Evolutionary conservation across 1,140 invertebrate genomes (phyloP).

Genomic region (Eubasilissa regina): DNA sequence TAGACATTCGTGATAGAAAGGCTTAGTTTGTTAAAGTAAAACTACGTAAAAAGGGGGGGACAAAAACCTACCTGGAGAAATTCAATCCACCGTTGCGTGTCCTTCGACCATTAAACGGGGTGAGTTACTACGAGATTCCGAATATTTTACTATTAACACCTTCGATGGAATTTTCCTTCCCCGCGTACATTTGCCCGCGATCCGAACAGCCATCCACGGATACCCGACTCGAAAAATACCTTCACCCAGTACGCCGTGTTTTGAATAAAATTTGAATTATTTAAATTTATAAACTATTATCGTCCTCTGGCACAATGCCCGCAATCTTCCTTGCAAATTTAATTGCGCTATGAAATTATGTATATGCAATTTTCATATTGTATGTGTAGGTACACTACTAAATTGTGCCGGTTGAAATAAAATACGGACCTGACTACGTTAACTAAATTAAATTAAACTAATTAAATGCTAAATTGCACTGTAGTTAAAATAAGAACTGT

Average conservation of each 20-base stretch:
- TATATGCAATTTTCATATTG: no score
- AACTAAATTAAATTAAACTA: no score
- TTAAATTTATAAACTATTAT: constrained; percentile 1
- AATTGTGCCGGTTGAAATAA: no score
- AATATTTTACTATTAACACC: constrained; percentile 59
- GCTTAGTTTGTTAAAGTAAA: neutral
- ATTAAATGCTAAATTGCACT: no score
- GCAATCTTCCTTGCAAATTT: constrained; percentile 11
- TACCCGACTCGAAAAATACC: neutral
- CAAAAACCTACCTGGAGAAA: neutral
- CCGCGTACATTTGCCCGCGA: neutral
- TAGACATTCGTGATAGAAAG: neutral
- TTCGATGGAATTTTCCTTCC: constrained; percentile 17
- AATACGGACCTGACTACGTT: no score
- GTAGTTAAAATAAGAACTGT: no score
- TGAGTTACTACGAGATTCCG: constrained; percentile 24
- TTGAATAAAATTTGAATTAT: constrained; percentile 13
- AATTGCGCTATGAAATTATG: neutral
- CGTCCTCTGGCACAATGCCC: neutral
- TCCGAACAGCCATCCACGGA: neutral
- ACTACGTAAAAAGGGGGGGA: neutral
- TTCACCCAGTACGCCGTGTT: neutral
- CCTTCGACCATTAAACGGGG: constrained; percentile 43
- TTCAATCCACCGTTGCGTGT: constrained; percentile 42
- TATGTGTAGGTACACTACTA: no score